phyloP scores from a whole-genome alignment of 2,888 invertebrate species.

The Xestia rhomboidea region DNA sequence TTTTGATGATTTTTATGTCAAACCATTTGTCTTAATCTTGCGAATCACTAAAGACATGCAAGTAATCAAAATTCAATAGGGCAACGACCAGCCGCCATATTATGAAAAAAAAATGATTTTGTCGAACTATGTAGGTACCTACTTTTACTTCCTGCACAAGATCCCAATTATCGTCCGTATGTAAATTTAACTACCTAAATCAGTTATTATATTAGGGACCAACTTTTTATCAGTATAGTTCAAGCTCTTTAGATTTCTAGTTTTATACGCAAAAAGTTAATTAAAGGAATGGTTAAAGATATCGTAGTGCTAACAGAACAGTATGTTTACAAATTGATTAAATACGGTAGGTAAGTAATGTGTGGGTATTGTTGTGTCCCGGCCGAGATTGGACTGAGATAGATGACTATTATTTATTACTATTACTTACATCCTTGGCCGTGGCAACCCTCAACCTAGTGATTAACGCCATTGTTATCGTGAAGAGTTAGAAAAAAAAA shows the following conservation, averaged over 20 bases:
- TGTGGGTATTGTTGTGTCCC: slow-evolving; percentile 42
- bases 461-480: slow-evolving; percentile 11
- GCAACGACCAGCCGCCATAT: not conserved
- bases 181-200: not conserved
- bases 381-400: slow-evolving; percentile 48
- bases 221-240: not conserved
- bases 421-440: slow-evolving; percentile 44
- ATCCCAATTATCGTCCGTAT: not conserved
- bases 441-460: slow-evolving; percentile 20
- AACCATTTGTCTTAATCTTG: not conserved
- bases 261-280: slow-evolving; percentile 1
- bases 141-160: not conserved
- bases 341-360: slow-evolving; percentile 42
- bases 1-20: not conserved
- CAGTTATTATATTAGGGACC: not conserved
- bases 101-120: not conserved
- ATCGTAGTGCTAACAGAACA: slow-evolving; percentile 40
- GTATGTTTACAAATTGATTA: slow-evolving; percentile 54
- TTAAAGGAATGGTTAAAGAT: slow-evolving; percentile 15
- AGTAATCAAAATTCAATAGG: not conserved
- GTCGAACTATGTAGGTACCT: not conserved
- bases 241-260: not conserved
- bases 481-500: slow-evolving; percentile 5
- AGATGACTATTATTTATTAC: slow-evolving; percentile 57
- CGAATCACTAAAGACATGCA: not conserved